Conservation (phyloP, 2,888 invertebrate genomes). For the Taphrorychus bicolor region DNA sequence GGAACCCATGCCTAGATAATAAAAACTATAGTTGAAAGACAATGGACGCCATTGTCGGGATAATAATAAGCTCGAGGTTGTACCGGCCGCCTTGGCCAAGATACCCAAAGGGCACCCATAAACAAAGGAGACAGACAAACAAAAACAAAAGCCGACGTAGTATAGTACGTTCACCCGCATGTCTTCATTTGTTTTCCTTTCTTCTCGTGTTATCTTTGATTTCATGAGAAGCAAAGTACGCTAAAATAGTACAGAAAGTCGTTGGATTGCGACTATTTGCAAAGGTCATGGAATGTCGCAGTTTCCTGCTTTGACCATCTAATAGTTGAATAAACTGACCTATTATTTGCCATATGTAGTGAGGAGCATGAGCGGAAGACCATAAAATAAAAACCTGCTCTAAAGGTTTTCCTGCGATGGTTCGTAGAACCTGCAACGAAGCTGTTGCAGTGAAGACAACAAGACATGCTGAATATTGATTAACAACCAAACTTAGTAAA, state of each 20-base stretch:
- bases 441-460: too few relatives aligned
- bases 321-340: conserved; percentile 28
- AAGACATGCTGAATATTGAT: too few relatives aligned
- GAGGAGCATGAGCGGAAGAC: conserved; percentile 24
- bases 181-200: conserved; percentile 33
- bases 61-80: conserved; percentile 19
- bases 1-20: too few relatives aligned
- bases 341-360: conserved; percentile 35
- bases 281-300: conserved; percentile 30
- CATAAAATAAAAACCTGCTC: conserved; percentile 19
- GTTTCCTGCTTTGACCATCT: conserved; percentile 37
- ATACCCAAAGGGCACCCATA: conserved; percentile 32
- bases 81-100: conserved; percentile 22
- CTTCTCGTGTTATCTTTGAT: conserved; percentile 34
- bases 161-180: conserved; percentile 35
- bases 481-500: too few relatives aligned
- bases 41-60: conserved; percentile 19
- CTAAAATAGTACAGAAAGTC: not conserved
- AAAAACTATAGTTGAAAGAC: not conserved
- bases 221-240: conserved; percentile 25
- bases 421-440: conserved; percentile 15
- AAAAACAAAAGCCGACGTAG: conserved; percentile 33
- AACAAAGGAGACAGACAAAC: conserved; percentile 33
- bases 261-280: not conserved
- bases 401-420: conserved; percentile 19